phyloP scores from a whole-genome alignment of 92 coral and sea anemone genomes.

The Pocillopora grandis region DNA sequence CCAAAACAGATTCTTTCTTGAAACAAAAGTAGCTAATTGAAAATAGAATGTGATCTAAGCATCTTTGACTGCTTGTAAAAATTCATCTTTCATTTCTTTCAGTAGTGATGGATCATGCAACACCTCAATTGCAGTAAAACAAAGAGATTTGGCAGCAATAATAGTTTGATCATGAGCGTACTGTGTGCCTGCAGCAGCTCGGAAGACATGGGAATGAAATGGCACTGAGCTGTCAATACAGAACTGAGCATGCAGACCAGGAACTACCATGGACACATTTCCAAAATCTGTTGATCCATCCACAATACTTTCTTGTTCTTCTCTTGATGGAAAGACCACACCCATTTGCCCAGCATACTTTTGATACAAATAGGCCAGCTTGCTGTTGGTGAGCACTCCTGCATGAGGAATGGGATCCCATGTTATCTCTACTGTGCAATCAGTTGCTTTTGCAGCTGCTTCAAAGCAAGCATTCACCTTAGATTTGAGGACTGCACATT shows the following conservation, averaged over 20 bases:
- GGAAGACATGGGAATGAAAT: slow-evolving; percentile 80
- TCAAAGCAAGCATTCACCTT: slow-evolving; percentile 69
- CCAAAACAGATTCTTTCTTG: neutral
- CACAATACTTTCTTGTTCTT: slow-evolving; percentile 71
- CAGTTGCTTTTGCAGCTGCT: slow-evolving; percentile 83
- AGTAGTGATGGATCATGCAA: slow-evolving; percentile 61
- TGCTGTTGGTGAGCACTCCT: slow-evolving; percentile 71
- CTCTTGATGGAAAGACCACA: slow-evolving; percentile 57
- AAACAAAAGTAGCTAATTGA: neutral
- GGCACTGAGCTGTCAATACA: slow-evolving; percentile 61
- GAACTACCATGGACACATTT: slow-evolving; percentile 83
- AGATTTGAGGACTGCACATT: slow-evolving; percentile 51
- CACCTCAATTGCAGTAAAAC: slow-evolving; percentile 78
- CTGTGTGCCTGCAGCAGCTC: slow-evolving; percentile 73
- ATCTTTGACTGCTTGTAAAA: slow-evolving; percentile 27
- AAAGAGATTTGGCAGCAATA: slow-evolving; percentile 78
- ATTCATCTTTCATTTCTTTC: slow-evolving; percentile 63
- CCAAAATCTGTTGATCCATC: slow-evolving; percentile 99
- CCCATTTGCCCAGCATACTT: slow-evolving; percentile 74
- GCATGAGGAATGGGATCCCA: slow-evolving; percentile 71
- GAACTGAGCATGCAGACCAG: slow-evolving; percentile 83
- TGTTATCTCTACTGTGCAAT: slow-evolving; percentile 71
- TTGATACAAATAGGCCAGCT: slow-evolving; percentile 77
- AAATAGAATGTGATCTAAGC: neutral
- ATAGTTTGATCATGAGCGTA: slow-evolving; percentile 79